phyloP scores from a whole-genome alignment of 2,888 invertebrate genomes.

The Hypomecis punctinalis region DNA sequence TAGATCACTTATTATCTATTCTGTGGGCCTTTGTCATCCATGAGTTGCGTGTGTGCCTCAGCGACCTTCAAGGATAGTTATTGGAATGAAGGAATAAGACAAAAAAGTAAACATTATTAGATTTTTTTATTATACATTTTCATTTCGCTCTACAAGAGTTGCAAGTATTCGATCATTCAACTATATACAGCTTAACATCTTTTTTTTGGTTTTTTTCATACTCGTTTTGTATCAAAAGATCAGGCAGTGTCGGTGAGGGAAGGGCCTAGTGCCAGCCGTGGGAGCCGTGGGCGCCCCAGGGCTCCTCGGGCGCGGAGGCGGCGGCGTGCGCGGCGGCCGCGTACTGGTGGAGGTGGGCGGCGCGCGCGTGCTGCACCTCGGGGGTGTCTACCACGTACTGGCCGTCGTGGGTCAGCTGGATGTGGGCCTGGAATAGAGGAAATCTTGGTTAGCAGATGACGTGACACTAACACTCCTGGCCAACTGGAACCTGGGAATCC shows the following conservation, averaged over 20 bases:
- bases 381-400: constrained; percentile 82
- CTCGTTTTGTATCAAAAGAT: constrained; percentile 78
- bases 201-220: constrained; percentile 67
- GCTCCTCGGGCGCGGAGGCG: constrained; percentile 76
- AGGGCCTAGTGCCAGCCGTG: constrained; percentile 76
- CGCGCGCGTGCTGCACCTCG: constrained; percentile 80
- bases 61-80: too few relatives aligned
- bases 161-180: constrained; percentile 68
- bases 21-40: too few relatives aligned
- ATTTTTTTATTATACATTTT: constrained; percentile 77
- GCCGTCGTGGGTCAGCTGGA: constrained; percentile 81
- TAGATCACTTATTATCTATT: constrained; percentile 39
- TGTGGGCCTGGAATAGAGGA: constrained; percentile 65
- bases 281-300: constrained; percentile 68
- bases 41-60: too few relatives aligned
- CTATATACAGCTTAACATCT: constrained; percentile 76
- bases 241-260: constrained; percentile 65
- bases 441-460: neutral
- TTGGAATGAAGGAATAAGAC: constrained; percentile 41
- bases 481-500: too few relatives aligned
- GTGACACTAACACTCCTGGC: too few relatives aligned
- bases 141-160: constrained; percentile 78
- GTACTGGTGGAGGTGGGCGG: constrained; percentile 75
- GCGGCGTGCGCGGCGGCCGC: constrained; percentile 78
- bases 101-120: constrained; percentile 63